Conservation (phyloP, 1,140 invertebrate genomes). For the Archegozetes longisetosus region DNA sequence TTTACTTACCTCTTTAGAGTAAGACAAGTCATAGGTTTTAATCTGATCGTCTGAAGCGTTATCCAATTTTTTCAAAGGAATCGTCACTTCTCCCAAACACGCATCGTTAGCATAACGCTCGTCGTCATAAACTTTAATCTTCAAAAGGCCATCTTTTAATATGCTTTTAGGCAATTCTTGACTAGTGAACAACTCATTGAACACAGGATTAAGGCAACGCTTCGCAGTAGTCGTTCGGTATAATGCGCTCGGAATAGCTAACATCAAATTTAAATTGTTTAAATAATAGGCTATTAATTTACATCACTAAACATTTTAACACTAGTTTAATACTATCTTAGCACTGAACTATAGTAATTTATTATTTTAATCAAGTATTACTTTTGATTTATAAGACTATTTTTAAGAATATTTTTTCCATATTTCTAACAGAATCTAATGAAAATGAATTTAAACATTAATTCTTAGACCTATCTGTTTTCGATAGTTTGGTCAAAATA, state of each 20-base stretch:
- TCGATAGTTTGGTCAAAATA: too few species aligned
- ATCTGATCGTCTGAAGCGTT: neutral
- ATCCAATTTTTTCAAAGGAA: conserved; percentile 17
- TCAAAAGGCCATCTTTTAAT: conserved; percentile 20
- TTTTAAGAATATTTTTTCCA: too few species aligned
- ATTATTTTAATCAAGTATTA: neutral
- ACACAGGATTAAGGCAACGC: conserved; percentile 21
- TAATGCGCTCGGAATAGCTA: conserved; percentile 10
- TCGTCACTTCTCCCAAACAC: conserved; percentile 21
- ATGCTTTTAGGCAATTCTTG: conserved; percentile 18
- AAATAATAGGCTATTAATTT: too few species aligned
- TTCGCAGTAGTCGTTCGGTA: conserved; percentile 20
- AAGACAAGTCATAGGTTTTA: too few species aligned
- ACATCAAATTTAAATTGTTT: neutral
- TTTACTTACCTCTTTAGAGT: too few species aligned
- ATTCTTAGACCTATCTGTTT: too few species aligned
- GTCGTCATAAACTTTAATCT: conserved; percentile 21
- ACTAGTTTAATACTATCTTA: too few species aligned
- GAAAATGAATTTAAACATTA: too few species aligned
- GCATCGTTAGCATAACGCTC: conserved; percentile 25
- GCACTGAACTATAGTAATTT: too few species aligned
- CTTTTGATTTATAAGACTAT: neutral
- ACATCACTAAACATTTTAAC: too few species aligned
- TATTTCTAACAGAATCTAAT: too few species aligned
- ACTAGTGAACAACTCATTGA: conserved; percentile 21